These are phyloP conservation scores for Calliopsis andreniformis DNA, from an alignment of 1,140 invertebrate species.

Conservation along the genomic window DNA sequence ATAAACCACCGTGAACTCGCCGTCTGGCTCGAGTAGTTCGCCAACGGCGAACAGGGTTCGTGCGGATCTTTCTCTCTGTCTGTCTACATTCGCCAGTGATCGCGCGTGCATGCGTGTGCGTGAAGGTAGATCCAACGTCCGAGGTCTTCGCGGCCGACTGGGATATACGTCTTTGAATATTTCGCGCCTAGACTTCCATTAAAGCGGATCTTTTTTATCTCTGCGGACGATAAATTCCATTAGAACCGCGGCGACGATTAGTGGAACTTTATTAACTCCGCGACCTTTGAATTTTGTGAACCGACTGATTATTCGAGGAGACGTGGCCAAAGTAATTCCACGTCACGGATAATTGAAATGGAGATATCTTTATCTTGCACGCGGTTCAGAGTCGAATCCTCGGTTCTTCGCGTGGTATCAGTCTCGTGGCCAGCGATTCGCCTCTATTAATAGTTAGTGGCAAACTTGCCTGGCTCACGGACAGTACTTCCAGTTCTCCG, in stretches of 20 bases:
- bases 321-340: not conserved
- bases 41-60: conserved; percentile 63
- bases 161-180: not conserved
- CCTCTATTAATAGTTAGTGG: conserved; percentile 50
- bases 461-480: conserved; percentile 6
- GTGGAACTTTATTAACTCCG: too few relatives aligned
- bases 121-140: not conserved
- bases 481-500: conserved; percentile 19
- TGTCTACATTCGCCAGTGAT: conserved; percentile 9
- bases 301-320: too few relatives aligned
- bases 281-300: too few relatives aligned
- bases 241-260: too few relatives aligned
- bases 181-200: not conserved
- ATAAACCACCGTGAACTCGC: conserved; percentile 74
- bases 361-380: not conserved
- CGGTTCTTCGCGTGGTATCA: conserved; percentile 5
- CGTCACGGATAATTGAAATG: not conserved
- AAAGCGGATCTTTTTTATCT: not conserved
- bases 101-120: conserved; percentile 31
- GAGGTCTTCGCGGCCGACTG: not conserved
- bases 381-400: not conserved
- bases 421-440: conserved; percentile 7
- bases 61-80: conserved; percentile 47
- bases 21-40: conserved; percentile 65
- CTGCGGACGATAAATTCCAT: too few relatives aligned